These are phyloP conservation scores for Paratrypauchen microcephalus DNA, from an alignment of 2,797 vertebrate species.

Conservation along the genomic window DNA sequence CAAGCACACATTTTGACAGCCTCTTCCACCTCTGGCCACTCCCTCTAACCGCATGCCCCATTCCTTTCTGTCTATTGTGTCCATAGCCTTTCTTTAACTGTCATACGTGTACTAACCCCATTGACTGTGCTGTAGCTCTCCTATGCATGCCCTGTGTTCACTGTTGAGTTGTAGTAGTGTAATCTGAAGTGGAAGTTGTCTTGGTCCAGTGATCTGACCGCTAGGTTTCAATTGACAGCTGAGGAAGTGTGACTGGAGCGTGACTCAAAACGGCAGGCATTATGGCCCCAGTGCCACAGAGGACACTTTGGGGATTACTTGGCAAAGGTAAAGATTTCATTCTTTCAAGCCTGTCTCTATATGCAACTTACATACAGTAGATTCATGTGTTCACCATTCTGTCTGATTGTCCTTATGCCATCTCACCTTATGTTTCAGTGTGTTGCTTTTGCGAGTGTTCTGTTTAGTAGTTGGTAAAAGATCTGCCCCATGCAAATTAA, in stretches of 20 bases:
- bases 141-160: conserved; percentile 63
- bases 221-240: conserved; percentile 99
- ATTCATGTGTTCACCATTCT: conserved; percentile 19
- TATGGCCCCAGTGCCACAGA: conserved; percentile 99
- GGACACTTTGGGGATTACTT: conserved; percentile 99
- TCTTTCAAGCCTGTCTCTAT: conserved; percentile 85
- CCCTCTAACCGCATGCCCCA: conserved; percentile 74
- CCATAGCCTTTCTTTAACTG: conserved; percentile 37
- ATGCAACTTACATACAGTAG: conserved; percentile 7
- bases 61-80: conserved; percentile 47
- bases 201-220: conserved; percentile 98
- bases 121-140: conserved; percentile 27
- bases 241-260: conserved; percentile 99
- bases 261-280: conserved; percentile 99
- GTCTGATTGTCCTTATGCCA: conserved; percentile 28
- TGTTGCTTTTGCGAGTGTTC: neutral
- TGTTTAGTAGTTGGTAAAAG: neutral
- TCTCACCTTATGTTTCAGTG: conserved; percentile 20
- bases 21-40: conserved; percentile 31
- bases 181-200: conserved; percentile 86
- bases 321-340: conserved; percentile 99
- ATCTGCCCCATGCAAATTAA: neutral
- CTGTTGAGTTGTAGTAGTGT: conserved; percentile 71
- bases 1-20: neutral
- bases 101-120: conserved; percentile 36